Evolutionary conservation across 2,888 invertebrate genomes (phyloP).

Genomic region (Rhingia rostrata): DNA sequence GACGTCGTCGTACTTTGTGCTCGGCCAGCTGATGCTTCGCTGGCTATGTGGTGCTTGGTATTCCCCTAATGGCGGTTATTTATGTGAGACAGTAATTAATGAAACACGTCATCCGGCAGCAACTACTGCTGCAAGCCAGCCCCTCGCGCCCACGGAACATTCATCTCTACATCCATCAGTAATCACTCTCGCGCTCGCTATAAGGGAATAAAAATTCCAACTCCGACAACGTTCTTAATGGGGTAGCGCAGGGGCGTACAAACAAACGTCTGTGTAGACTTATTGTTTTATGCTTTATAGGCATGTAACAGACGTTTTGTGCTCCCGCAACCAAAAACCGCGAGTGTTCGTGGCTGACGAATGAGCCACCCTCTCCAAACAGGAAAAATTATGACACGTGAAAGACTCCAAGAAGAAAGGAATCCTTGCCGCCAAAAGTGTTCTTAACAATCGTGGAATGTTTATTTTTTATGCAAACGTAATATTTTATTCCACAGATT

Average conservation of each 20-base stretch:
- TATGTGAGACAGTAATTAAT: conserved; percentile 75
- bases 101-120: conserved; percentile 64
- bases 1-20: background rate
- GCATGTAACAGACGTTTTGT: conserved; percentile 62
- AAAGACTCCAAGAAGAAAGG: conserved; percentile 31
- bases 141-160: conserved; percentile 1
- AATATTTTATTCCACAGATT: conserved; percentile 38
- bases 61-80: conserved; percentile 71
- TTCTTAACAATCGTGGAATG: conserved; percentile 30
- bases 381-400: conserved; percentile 39
- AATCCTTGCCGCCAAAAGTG: conserved; percentile 28
- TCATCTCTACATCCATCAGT: conserved; percentile 60
- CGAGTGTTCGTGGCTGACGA: conserved; percentile 58
- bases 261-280: conserved; percentile 29
- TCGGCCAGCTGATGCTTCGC: conserved; percentile 60
- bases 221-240: conserved; percentile 6
- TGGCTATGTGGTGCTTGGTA: background rate
- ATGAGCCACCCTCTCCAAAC: background rate
- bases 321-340: conserved; percentile 62
- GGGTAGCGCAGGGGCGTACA: background rate
- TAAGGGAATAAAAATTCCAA: conserved; percentile 42
- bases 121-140: conserved; percentile 24
- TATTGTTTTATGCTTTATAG: conserved; percentile 69
- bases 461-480: conserved; percentile 49
- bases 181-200: conserved; percentile 50